Base-by-base conservation (phyloP, 2,888 invertebrate species). In the Ichneumoninae sp. region DNA sequence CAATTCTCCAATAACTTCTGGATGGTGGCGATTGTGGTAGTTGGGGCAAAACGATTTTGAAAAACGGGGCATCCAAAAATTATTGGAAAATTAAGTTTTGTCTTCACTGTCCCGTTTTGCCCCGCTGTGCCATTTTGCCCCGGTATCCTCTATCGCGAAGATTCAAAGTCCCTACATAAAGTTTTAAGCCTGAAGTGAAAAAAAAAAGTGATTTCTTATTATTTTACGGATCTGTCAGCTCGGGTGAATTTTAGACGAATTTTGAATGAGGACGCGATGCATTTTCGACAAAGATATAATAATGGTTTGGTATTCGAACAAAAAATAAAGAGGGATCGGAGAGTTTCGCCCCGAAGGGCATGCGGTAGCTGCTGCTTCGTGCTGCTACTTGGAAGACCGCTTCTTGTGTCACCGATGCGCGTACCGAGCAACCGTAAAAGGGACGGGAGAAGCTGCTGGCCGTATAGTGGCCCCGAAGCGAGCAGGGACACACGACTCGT, bases 401-500 rank as follows among this genome's bases (percentile, higher is more conserved):
- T 73, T 73, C 71, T 73, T 73, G 71, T 57, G 57, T 57, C 22
- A 40, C 22, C 40, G 57, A 57, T 57, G 57, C 71, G 57, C 54
- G 54, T 52, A 71, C 70, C 44, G 19, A 36, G 52, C 71, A 73
- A 57, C 71, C 71, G 57, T 73, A 73, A 57, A 73, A 73, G 71
- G 57, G 57, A 73, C 57, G 54, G 57, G 26, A 40, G 71, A 57
- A 73, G 57, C 57, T 71, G 54, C 10, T 71, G 13, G 71, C 26
- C 50, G 63, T 63, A 33, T 66, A 13, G 52, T 54, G 44, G 40
- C 57, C 57, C 22, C 71, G 40, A 44, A 73, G 71, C 22, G 40
- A 33, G 54, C 52, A 70, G 71, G 71, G 77, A 83, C 76, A 81
- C 85, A 63, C 63, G 33, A 63, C 63, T 63, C 81, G 84, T 44